Conservation (phyloP, 2,888 invertebrate genomes). For the Pilophorus perplexus region DNA sequence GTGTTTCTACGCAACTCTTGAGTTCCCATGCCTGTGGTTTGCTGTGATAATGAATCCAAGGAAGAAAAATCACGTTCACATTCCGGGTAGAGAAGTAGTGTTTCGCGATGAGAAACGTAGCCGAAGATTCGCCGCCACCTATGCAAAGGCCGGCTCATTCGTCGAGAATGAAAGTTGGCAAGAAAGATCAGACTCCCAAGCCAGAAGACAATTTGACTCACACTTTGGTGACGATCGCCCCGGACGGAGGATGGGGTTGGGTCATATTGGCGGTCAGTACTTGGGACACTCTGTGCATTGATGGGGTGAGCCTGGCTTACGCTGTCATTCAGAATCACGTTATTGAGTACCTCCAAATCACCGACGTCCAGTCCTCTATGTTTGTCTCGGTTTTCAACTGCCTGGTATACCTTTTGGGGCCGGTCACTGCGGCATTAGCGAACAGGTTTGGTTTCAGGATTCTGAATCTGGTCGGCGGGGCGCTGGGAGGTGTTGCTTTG, state of each 20-base stretch:
- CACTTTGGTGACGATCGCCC: conserved; percentile 19
- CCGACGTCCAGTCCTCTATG: conserved; percentile 8
- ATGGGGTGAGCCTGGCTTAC: conserved; percentile 21
- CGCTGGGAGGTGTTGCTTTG: not conserved
- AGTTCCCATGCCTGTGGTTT: too few relatives aligned
- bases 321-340: conserved; percentile 15
- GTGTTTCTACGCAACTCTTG: too few relatives aligned
- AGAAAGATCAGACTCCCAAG: not conserved
- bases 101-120: too few relatives aligned
- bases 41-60: too few relatives aligned
- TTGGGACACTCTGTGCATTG: conserved; percentile 22
- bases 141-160: not conserved
- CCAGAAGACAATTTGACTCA: conserved; percentile 7
- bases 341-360: not conserved
- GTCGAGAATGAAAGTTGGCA: not conserved
- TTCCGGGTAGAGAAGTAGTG: too few relatives aligned
- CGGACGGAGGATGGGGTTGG: conserved; percentile 38
- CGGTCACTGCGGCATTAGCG: conserved; percentile 25
- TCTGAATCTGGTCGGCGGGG: conserved; percentile 18
- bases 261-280: conserved; percentile 21
- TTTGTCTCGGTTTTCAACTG: conserved; percentile 24
- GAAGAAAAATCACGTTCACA: too few relatives aligned
- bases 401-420: conserved; percentile 26
- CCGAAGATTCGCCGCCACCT: too few relatives aligned
- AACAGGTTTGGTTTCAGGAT: conserved; percentile 33